A percentile compares a stretch with the other conserved stretches of the same genome.
Evolutionary conservation across 2,113 vertebrate species (phyloP).

Genomic region (Sardina pilchardus): DNA sequence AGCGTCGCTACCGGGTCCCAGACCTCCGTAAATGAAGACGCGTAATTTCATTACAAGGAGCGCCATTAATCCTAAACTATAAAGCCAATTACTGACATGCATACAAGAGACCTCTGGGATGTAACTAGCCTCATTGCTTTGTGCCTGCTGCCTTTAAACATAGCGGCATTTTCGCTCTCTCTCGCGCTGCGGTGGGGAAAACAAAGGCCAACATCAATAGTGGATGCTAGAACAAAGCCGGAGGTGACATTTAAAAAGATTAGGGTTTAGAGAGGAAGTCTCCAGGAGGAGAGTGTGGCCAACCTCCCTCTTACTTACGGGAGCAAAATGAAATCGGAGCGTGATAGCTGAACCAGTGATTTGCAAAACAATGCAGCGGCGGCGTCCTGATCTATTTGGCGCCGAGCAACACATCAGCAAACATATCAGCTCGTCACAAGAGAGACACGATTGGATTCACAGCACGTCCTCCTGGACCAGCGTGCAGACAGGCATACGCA

Average conservation of each 20-base stretch:
- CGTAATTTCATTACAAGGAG: conserved; percentile 22
- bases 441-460: not conserved
- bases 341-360: not conserved
- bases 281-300: not conserved
- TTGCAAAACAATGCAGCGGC: not conserved
- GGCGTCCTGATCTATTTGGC: not conserved
- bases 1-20: not conserved
- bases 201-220: not conserved
- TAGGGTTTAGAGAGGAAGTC: not conserved
- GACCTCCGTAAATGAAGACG: conserved; percentile 20
- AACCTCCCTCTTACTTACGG: not conserved
- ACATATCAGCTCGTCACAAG: not conserved
- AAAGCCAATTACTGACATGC: conserved; percentile 24
- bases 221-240: not conserved
- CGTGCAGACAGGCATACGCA: not conserved
- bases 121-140: not conserved
- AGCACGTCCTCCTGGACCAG: not conserved
- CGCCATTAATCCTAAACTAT: conserved; percentile 32
- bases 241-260: conserved; percentile 13
- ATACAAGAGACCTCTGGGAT: conserved; percentile 22
- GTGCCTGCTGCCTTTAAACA: not conserved
- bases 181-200: not conserved
- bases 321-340: not conserved
- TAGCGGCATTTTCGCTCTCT: not conserved
- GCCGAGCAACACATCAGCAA: not conserved